Evolutionary conservation across 2,888 invertebrate genomes (phyloP).

Genomic region (Iphiclides podalirius): DNA sequence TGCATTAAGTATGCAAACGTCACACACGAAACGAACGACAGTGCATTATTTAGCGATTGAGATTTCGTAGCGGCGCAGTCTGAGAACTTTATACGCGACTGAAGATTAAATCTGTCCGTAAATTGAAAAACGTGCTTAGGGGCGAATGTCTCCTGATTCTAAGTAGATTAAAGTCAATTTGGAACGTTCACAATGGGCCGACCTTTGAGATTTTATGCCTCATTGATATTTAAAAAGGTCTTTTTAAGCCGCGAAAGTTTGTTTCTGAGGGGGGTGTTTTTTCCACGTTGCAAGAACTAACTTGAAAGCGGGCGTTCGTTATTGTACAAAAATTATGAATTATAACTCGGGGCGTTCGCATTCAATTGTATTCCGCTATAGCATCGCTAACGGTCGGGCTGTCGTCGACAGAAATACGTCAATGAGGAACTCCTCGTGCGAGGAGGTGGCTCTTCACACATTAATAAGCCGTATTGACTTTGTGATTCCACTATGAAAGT

Average conservation of each 20-base stretch:
- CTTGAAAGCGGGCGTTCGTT: constrained; percentile 37
- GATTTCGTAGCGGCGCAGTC: constrained; percentile 46
- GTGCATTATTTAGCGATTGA: constrained; percentile 70
- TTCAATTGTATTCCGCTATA: constrained; percentile 75
- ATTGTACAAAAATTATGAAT: constrained; percentile 65
- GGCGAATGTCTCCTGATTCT: constrained; percentile 65
- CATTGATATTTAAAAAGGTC: constrained; percentile 49
- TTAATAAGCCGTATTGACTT: constrained; percentile 75
- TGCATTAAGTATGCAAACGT: constrained; percentile 20
- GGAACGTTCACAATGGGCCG: constrained; percentile 49
- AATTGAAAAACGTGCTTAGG: constrained; percentile 66
- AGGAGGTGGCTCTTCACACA: constrained; percentile 74
- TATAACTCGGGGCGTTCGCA: constrained; percentile 68
- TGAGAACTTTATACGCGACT: constrained; percentile 50
- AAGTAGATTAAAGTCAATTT: constrained; percentile 66
- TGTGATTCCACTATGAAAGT: constrained; percentile 61
- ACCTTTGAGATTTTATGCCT: constrained; percentile 40
- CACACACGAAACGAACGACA: constrained; percentile 41
- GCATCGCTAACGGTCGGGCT: constrained; percentile 65
- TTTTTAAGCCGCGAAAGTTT: constrained; percentile 40
- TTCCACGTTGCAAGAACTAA: constrained; percentile 34
- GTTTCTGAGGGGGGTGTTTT: constrained; percentile 34
- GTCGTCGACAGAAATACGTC: constrained; percentile 69
- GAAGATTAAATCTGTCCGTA: constrained; percentile 69
- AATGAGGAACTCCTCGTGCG: constrained; percentile 45